phyloP scores from a whole-genome alignment of 2,888 invertebrate species.

The Blastobasis adustella region DNA sequence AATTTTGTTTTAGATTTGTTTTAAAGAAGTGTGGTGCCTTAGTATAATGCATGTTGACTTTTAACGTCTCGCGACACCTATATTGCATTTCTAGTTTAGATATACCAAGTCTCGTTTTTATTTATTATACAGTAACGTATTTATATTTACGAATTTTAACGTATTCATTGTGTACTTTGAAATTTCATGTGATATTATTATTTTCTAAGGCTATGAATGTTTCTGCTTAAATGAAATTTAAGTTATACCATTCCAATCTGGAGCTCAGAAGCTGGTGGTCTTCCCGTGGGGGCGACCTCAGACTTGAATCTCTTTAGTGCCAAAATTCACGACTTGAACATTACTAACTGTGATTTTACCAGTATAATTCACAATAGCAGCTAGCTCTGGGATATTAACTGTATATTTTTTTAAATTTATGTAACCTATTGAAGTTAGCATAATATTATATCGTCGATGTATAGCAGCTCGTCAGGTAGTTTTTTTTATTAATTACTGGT shows the following conservation, averaged over 20 bases:
- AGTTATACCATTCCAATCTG: slow-evolving; percentile 49
- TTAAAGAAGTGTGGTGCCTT: slow-evolving; percentile 53
- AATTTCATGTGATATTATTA: slow-evolving; percentile 71
- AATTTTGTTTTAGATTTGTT: slow-evolving; percentile 16
- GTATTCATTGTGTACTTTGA: slow-evolving; percentile 59
- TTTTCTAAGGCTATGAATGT: slow-evolving; percentile 54
- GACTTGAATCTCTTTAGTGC: slow-evolving; percentile 63
- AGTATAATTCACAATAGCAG: slow-evolving; percentile 43
- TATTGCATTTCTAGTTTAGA: slow-evolving; percentile 72
- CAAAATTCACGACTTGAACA: slow-evolving; percentile 42
- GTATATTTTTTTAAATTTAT: slow-evolving; percentile 64
- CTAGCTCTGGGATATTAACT: slow-evolving; percentile 41
- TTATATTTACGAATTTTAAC: slow-evolving; percentile 59
- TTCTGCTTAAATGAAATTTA: slow-evolving; percentile 42
- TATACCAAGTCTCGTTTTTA: slow-evolving; percentile 65
- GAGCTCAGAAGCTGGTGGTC: not conserved
- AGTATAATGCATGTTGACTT: slow-evolving; percentile 54
- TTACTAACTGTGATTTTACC: slow-evolving; percentile 33
- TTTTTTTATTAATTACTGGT: slow-evolving; percentile 53
- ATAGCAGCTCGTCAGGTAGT: slow-evolving; percentile 48
- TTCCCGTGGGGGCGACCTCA: slow-evolving; percentile 7
- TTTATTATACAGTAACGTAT: slow-evolving; percentile 67
- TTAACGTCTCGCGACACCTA: slow-evolving; percentile 53
- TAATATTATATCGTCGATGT: slow-evolving; percentile 40
- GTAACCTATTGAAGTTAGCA: slow-evolving; percentile 61